Base-by-base conservation (phyloP, 2,888 invertebrate genomes). In the Sphinx pinastri region DNA sequence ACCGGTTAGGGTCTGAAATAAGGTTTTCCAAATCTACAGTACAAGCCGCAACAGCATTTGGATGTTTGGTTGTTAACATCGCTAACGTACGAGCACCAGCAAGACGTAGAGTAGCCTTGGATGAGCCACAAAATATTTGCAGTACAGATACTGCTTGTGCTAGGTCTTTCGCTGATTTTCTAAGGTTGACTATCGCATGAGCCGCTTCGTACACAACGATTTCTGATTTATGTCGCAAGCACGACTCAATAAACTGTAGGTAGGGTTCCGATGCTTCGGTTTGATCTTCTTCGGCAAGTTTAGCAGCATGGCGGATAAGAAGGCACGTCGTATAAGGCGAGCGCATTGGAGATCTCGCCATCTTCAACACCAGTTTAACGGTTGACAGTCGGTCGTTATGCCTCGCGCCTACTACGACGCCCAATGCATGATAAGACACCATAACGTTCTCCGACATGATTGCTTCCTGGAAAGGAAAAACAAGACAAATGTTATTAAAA, bases 121-220 rank as follows among this genome's bases (percentile, higher is more conserved):
- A 97, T 1, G 99, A 99, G n/a, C 98, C 97, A 86, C 99, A 99
- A 93, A 99, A 99, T 67, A 99, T 92, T 87, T 99, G 99, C 19
- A 99, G 93, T 1, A 99, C 99, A 59, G 98, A 98, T 16, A 99
- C 98, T 3, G 99, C 99, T 0, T 99, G 98, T 2, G 98, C 97
- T 7, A 99, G 94, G 82, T 99, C 99, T 70, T 98, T 94, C 0
- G 96, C 95, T 0, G 98, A 97, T 66, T 98, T 98, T 71, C 96
- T 93, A 71, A 99, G 94, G 88, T 98, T 98, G 0, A 99, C 99
- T 78, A 99, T 97, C 4, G 99, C 99, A 84, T 99, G 98, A 0
- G 99, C 99, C 0, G 99, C 99, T 94, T 99, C 99, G 84, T 99
- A 99, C 19, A 99, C 98, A 0, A 99, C 99, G 97, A 99, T 99